phyloP scores from a whole-genome alignment of 2,797 vertebrate species.

The Urosaurus nigricauda region DNA sequence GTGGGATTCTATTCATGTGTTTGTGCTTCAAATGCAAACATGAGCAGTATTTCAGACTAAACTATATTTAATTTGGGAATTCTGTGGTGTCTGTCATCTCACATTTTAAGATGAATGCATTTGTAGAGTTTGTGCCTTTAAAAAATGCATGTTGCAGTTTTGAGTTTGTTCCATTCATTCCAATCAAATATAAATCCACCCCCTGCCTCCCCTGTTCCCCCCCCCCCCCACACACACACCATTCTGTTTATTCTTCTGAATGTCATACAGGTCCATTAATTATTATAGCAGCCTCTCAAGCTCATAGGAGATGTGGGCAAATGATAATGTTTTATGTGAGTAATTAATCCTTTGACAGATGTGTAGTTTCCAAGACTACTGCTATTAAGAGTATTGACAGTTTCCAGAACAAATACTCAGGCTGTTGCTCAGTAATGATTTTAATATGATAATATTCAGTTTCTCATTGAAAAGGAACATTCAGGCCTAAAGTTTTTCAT shows the following conservation, averaged over 20 bases:
- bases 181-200: constrained; percentile 58
- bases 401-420: constrained; percentile 74
- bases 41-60: background rate
- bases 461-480: constrained; percentile 70
- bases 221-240: constrained; percentile 58
- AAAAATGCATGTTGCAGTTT: constrained; percentile 22
- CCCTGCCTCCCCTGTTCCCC: constrained; percentile 8
- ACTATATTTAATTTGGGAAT: background rate
- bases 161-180: constrained; percentile 56
- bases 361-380: constrained; percentile 79
- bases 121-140: constrained; percentile 37
- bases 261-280: constrained; percentile 74
- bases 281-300: constrained; percentile 73
- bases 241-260: constrained; percentile 70
- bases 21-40: background rate
- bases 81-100: background rate
- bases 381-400: constrained; percentile 77
- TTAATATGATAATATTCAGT: constrained; percentile 75
- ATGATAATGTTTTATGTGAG: constrained; percentile 82
- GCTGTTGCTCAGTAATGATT: constrained; percentile 72
- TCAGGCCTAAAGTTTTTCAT: constrained; percentile 68
- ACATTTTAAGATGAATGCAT: constrained; percentile 34
- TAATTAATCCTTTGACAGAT: constrained; percentile 83
- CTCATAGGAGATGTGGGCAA: constrained; percentile 77
- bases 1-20: background rate